Conservation (phyloP, 2,888 invertebrate species). For the Andrena camellia region DNA sequence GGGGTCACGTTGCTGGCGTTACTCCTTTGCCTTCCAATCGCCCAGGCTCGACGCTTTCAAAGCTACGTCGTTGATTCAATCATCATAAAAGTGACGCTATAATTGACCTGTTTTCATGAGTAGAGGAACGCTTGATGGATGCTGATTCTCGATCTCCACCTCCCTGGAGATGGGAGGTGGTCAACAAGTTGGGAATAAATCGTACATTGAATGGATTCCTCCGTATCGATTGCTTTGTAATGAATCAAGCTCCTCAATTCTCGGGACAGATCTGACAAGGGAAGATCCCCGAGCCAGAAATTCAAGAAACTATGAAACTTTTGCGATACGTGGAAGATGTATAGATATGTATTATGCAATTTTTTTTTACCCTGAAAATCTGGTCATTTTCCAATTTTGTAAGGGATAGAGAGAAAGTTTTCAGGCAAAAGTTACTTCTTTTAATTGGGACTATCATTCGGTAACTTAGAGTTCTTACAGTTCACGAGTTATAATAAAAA, state of each 20-base stretch:
- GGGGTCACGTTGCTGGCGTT: neutral
- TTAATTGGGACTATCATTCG: no score
- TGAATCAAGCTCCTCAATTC: neutral
- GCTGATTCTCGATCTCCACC: neutral
- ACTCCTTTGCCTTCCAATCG: neutral
- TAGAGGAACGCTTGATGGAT: no score
- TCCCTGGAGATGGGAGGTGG: neutral
- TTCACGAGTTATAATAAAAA: no score
- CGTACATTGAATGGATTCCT: neutral
- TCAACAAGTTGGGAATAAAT: constrained; percentile 48
- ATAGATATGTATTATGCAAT: no score
- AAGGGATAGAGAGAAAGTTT: no score
- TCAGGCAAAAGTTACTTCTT: no score
- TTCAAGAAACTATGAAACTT: no score
- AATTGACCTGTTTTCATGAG: no score
- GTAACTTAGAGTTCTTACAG: no score
- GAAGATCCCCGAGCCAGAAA: neutral
- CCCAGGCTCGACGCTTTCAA: neutral
- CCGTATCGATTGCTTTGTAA: neutral
- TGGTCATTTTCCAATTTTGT: no score
- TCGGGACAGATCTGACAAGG: neutral
- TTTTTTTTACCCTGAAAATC: no score
- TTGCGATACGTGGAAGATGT: no score
- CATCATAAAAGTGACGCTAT: neutral
- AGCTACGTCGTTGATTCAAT: neutral